Evolutionary conservation across 1,140 invertebrate species (phyloP).

Genomic region (Panagrolaimus sp.): DNA sequence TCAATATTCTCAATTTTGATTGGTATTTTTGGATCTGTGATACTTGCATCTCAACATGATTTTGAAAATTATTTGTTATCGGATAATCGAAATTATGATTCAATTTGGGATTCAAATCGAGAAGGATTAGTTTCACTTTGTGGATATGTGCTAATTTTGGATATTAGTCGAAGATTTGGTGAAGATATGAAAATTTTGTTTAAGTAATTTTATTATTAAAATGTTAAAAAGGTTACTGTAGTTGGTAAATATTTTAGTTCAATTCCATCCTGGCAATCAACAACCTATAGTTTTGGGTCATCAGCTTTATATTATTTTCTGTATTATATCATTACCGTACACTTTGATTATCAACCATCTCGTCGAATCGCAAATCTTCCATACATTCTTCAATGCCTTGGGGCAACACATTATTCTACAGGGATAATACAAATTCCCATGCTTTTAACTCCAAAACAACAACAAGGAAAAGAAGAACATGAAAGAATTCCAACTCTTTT

Average conservation of each 20-base stretch:
- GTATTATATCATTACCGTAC: neutral
- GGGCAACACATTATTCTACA: neutral
- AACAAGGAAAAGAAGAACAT: neutral
- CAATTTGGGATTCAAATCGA: conserved; percentile 75
- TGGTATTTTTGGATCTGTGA: conserved; percentile 70
- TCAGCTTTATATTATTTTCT: neutral
- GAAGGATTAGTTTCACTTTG: conserved; percentile 78
- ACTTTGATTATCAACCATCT: neutral
- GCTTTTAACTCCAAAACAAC: neutral
- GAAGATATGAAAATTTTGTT: neutral
- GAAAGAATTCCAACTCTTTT: conserved; percentile 8
- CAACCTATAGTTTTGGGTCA: too few relatives aligned
- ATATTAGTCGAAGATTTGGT: conserved; percentile 16
- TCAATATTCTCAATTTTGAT: conserved; percentile 66
- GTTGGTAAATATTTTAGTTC: too few relatives aligned
- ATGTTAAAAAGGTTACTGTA: too few relatives aligned
- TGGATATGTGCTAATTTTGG: conserved; percentile 69
- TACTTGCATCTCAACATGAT: conserved; percentile 65
- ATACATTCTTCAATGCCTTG: neutral
- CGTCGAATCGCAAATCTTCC: neutral
- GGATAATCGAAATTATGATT: conserved; percentile 60
- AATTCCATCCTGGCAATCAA: too few relatives aligned
- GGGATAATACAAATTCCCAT: neutral
- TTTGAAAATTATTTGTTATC: conserved; percentile 72
- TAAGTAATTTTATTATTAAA: neutral